These are phyloP conservation scores for Epizoanthus ramosus DNA, from an alignment of 92 coral and sea anemone genomes.

Conservation along the genomic window DNA sequence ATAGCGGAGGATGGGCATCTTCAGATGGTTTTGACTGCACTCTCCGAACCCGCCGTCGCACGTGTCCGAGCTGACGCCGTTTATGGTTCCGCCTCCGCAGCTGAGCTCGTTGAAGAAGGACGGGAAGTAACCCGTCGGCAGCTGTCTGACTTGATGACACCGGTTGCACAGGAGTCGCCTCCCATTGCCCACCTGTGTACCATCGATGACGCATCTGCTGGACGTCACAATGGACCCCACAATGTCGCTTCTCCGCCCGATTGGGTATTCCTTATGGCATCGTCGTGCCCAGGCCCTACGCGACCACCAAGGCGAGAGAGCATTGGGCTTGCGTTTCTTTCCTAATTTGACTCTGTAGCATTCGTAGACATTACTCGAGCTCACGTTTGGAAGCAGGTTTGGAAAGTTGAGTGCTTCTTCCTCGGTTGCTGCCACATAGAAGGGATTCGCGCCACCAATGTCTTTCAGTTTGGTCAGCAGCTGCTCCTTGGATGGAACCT, in stretches of 20 bases:
- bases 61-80: background rate
- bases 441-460: constrained; percentile 23
- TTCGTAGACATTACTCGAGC: background rate
- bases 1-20: background rate
- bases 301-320: background rate
- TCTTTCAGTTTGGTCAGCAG: constrained; percentile 26
- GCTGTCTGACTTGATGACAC: constrained; percentile 11
- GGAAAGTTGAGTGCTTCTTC: constrained; percentile 10
- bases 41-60: background rate
- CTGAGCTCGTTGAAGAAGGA: background rate
- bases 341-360: background rate
- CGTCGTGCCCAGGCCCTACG: too few relatives aligned
- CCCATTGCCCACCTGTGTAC: background rate
- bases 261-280: background rate
- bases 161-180: constrained; percentile 4
- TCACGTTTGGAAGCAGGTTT: constrained; percentile 24
- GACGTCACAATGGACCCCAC: background rate
- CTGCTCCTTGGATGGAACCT: constrained; percentile 10
- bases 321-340: too few relatives aligned
- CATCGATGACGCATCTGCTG: background rate
- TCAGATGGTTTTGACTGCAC: constrained; percentile 4
- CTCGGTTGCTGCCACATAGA: constrained; percentile 17
- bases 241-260: constrained; percentile 9
- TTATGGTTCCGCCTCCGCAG: background rate
- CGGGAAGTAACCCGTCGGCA: constrained; percentile 4